These are phyloP conservation scores for Brenthis hecate DNA, from an alignment of 2,888 invertebrate genomes.

Conservation along the genomic window DNA sequence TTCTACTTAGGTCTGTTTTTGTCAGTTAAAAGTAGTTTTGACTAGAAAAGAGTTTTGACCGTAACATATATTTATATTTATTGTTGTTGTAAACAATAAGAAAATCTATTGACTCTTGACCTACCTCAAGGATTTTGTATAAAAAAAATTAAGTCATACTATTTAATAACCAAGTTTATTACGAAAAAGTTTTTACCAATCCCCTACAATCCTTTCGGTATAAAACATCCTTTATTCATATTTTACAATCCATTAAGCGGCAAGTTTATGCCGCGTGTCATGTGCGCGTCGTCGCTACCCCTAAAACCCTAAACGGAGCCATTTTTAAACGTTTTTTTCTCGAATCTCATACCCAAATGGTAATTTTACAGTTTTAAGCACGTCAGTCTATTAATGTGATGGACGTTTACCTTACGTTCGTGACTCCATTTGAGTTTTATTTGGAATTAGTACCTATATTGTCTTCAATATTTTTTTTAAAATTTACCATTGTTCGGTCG, in stretches of 20 bases:
- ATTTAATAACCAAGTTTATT: too few species aligned
- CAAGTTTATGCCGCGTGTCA: conserved; percentile 54
- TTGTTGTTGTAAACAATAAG: too few species aligned
- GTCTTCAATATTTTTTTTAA: conserved; percentile 47
- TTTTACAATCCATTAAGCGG: conserved; percentile 65
- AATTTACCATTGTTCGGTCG: conserved; percentile 43
- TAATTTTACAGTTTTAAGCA: conserved; percentile 80
- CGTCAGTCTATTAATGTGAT: conserved; percentile 77
- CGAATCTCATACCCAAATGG: conserved; percentile 65
- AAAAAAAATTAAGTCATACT: too few species aligned
- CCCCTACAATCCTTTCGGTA: conserved; percentile 11
- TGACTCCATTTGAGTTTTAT: conserved; percentile 62
- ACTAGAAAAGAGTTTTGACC: too few species aligned
- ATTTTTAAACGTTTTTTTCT: conserved; percentile 53
- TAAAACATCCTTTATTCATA: conserved; percentile 33
- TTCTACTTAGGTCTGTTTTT: too few species aligned
- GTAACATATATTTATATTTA: too few species aligned
- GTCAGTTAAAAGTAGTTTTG: too few species aligned
- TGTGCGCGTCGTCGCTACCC: conserved; percentile 59
- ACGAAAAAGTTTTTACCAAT: neutral
- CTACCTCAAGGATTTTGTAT: too few species aligned
- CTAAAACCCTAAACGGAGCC: conserved; percentile 58
- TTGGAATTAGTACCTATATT: conserved; percentile 54
- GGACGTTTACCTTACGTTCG: conserved; percentile 64
- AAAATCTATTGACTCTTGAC: too few species aligned